Conservation (phyloP, 2,797 vertebrate genomes). For the Tarsius wallacei region DNA sequence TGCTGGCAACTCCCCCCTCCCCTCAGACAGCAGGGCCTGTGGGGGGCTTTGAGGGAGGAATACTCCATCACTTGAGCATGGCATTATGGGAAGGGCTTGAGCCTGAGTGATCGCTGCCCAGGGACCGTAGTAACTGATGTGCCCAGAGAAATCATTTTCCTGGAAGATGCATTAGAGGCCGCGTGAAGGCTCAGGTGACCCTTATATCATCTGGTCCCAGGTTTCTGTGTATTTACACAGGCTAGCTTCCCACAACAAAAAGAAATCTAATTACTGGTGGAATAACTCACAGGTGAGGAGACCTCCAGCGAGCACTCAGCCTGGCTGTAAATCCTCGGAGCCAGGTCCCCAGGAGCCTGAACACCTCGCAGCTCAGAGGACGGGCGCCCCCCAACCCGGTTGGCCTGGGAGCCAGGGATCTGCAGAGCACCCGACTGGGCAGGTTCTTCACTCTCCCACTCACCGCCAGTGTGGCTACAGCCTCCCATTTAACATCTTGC, state of each 20-base stretch:
- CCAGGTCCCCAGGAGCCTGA: background rate
- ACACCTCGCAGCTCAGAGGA: background rate
- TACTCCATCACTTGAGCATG: slow-evolving; percentile 80
- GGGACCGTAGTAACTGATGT: slow-evolving; percentile 75
- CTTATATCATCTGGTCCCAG: slow-evolving; percentile 79
- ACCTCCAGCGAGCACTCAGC: background rate
- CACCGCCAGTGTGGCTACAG: background rate
- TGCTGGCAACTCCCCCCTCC: background rate
- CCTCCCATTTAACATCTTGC: background rate
- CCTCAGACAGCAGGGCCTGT: background rate
- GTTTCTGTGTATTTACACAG: slow-evolving; percentile 77
- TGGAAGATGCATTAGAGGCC: slow-evolving; percentile 83
- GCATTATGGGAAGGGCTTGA: slow-evolving; percentile 70
- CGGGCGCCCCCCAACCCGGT: background rate
- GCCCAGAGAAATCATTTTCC: slow-evolving; percentile 85
- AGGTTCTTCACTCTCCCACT: background rate
- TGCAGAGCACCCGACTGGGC: background rate
- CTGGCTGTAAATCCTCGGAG: slow-evolving; percentile 67
- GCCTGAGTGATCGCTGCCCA: slow-evolving; percentile 75
- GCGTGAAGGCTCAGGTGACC: slow-evolving; percentile 71
- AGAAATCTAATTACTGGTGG: slow-evolving; percentile 84
- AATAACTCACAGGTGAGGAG: slow-evolving; percentile 84
- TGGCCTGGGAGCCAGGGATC: background rate
- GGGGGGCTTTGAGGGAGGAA: slow-evolving; percentile 50
- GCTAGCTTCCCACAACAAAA: slow-evolving; percentile 74